Conservation (phyloP, 2,797 vertebrate genomes). For the Sandelia bainsii region DNA sequence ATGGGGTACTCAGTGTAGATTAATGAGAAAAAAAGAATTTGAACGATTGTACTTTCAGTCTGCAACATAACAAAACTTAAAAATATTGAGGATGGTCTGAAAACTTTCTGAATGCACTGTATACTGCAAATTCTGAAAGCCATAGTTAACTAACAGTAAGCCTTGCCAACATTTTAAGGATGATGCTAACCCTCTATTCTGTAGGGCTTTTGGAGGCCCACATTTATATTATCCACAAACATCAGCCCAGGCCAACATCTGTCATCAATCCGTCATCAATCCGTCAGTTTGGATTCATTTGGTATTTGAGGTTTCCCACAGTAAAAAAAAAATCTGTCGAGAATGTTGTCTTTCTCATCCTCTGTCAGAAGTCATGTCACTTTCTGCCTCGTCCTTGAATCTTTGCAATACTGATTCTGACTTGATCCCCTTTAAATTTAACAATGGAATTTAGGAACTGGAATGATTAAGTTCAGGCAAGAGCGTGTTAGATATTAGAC, state of each 20-base stretch:
- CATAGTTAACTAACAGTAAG: conserved; percentile 22
- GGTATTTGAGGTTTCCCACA: conserved; percentile 9
- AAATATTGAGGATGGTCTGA: too few species aligned
- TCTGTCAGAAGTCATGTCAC: not conserved
- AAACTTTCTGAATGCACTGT: too few species aligned
- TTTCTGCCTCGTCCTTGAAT: not conserved
- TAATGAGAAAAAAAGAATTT: too few species aligned
- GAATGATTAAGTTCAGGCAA: too few species aligned
- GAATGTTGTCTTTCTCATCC: not conserved
- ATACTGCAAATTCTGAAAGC: not conserved
- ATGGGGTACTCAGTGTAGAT: too few species aligned
- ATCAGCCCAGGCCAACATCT: conserved; percentile 25
- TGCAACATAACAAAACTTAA: too few species aligned
- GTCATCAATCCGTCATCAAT: not conserved
- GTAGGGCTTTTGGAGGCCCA: conserved; percentile 11
- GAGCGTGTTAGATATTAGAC: too few species aligned
- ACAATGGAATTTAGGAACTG: too few species aligned
- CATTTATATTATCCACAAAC: conserved; percentile 47
- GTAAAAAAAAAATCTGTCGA: not conserved
- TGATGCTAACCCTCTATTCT: conserved; percentile 18
- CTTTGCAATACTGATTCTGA: not conserved
- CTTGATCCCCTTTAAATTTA: not conserved
- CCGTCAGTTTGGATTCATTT: conserved; percentile 17
- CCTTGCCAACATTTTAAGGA: conserved; percentile 11
- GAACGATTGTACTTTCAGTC: too few species aligned